These are phyloP conservation scores for Lucifuga dentata DNA, from an alignment of 2,113 vertebrate species.

Conservation along the genomic window DNA sequence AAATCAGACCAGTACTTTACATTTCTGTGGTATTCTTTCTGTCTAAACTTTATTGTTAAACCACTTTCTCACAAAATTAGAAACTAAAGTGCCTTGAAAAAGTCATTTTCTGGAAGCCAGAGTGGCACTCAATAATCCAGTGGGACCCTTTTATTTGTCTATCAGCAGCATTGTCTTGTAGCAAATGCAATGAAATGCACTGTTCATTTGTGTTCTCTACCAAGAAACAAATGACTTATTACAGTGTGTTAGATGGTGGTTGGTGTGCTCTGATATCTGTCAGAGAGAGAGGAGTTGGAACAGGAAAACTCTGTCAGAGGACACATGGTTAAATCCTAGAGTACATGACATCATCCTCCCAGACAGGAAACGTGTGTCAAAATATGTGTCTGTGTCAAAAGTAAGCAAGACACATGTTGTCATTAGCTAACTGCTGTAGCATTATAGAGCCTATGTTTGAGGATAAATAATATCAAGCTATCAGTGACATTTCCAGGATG, in stretches of 20 bases:
- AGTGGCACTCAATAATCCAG: too few species aligned
- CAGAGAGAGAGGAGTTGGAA: background rate
- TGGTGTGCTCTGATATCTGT: background rate
- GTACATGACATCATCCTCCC: conserved; percentile 37
- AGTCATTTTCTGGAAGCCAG: too few species aligned
- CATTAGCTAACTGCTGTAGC: background rate
- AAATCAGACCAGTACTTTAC: too few species aligned
- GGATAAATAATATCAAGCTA: background rate
- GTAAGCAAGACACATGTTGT: background rate
- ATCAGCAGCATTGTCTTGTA: too few species aligned
- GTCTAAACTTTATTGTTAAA: too few species aligned
- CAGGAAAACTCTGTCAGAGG: conserved; percentile 28
- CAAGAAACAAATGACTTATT: too few species aligned
- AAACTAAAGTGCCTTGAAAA: too few species aligned
- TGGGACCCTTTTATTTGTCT: too few species aligned
- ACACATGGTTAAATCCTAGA: conserved; percentile 4
- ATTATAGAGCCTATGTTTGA: background rate
- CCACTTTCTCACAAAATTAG: too few species aligned
- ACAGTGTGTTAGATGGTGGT: background rate
- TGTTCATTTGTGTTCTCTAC: too few species aligned
- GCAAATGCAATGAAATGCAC: too few species aligned
- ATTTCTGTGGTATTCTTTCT: too few species aligned
- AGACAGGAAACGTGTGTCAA: conserved; percentile 25
- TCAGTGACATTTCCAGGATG: background rate
- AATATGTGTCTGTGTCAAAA: conserved; percentile 10